Evolutionary conservation across 2,797 vertebrate species (phyloP), one percentile per base, ranked within the genome.

Genomic region (Schizothorax lantsangensis): DNA sequence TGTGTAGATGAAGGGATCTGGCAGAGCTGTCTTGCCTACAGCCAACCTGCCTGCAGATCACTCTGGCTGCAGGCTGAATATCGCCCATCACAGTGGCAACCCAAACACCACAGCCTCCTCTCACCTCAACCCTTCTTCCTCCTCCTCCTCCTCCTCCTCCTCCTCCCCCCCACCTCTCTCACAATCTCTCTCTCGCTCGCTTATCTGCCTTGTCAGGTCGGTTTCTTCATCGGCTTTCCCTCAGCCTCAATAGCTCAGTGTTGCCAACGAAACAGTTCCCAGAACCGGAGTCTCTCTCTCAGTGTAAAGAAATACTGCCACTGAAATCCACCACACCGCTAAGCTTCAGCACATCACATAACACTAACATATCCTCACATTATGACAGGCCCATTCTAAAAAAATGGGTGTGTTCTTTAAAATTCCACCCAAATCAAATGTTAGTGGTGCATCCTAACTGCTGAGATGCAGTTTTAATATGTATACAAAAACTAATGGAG

Each of bases 31-130:
- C 88, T 86, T 59, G 81, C 81, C 77, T 86, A 73, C 77, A 88
- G 85, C 85, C 81, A 86, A 74, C 81, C 85, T 85, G 87, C 87
- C 82, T 86, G 86, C 71, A 88, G 89, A 89, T 87, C 71, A 83
- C 68, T 68, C 73, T 83, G 79, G 85, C 84, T 69, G 14, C 80
- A 84, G 84, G 81, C 88, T 80, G 49, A 89, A 85, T 83, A 84
- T 88, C 81, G 86, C 84, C 82, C 30, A 73, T 83, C 87, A 88
- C 68, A 87, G 64, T 88, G 86, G 86, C 78, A 89, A 83, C 57
- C 57, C 52, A 86, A 80, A 83, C 81, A 86, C 88, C 78, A 83
- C 73, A 73, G 73, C 68, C 52, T 85, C 69, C 86, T 84, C 73
- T 85, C 73, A 62, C 78, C 57, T 88, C 59, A 59, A 73, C 72